Evolutionary conservation across 2,113 vertebrate genomes (phyloP).

Genomic region (Eclectus roratus): DNA sequence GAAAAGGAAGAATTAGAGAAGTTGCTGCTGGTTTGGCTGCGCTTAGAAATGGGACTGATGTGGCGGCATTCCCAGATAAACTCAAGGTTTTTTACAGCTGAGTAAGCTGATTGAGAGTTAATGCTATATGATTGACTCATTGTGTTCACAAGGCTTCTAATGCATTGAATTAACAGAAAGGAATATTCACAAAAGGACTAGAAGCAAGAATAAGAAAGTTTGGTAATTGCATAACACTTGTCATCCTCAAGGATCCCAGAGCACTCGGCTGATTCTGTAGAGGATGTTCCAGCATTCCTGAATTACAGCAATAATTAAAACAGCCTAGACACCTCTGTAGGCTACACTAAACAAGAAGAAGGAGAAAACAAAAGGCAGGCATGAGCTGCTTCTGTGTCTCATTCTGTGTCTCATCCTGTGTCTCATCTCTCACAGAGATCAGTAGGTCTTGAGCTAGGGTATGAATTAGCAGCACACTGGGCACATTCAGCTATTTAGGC

Average conservation of each 20-base stretch:
- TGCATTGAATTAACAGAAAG: background rate
- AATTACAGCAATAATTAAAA: background rate
- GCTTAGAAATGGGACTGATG: background rate
- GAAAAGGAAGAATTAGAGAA: constrained; percentile 2
- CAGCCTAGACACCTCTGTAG: background rate
- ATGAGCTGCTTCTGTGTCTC: background rate
- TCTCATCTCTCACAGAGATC: background rate
- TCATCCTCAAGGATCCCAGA: background rate
- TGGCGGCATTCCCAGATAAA: constrained; percentile 56
- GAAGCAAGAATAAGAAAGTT: background rate
- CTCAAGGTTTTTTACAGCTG: constrained; percentile 5
- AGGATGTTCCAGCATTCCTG: background rate
- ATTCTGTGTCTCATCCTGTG: accelerated
- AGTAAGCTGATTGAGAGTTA: constrained; percentile 48
- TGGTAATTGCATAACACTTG: background rate
- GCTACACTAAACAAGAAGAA: background rate
- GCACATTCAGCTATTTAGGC: background rate
- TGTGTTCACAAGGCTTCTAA: constrained; percentile 21
- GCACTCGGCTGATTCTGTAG: background rate
- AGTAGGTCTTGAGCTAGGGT: background rate
- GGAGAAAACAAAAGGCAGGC: background rate
- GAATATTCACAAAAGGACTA: background rate
- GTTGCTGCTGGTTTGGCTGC: constrained; percentile 24
- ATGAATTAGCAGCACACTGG: background rate
- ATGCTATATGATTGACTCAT: constrained; percentile 18